Percentiles rank a stretch among this genome's conserved stretches.
Evolutionary conservation across 2,888 invertebrate species (phyloP).

Genomic region (Drosophila pullipes): DNA sequence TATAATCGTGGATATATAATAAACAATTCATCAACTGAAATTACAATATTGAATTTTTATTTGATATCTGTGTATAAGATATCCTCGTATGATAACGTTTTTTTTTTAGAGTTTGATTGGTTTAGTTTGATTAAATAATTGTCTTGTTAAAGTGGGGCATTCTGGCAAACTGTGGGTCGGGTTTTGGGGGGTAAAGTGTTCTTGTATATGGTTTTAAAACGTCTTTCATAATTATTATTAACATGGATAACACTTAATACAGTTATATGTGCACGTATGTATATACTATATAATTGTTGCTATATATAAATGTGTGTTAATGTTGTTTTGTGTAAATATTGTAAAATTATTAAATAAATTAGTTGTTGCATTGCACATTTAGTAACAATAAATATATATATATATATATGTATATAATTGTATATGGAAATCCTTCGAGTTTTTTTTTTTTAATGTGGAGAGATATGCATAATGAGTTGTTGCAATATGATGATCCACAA

Average conservation of each 20-base stretch:
- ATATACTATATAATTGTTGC: slow-evolving; percentile 36
- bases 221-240: slow-evolving; percentile 65
- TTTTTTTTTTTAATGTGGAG: neutral
- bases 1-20: slow-evolving; percentile 10
- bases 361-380: slow-evolving; percentile 32
- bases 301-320: slow-evolving; percentile 17
- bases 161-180: slow-evolving; percentile 46
- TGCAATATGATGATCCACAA: neutral
- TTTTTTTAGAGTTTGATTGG: slow-evolving; percentile 9
- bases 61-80: neutral
- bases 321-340: slow-evolving; percentile 55
- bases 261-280: slow-evolving; percentile 39
- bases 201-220: slow-evolving; percentile 56
- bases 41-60: neutral
- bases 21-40: slow-evolving; percentile 16
- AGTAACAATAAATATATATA: slow-evolving; percentile 24
- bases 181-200: slow-evolving; percentile 1
- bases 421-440: slow-evolving; percentile 3
- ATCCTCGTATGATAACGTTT: neutral
- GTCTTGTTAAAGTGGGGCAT: slow-evolving; percentile 5
- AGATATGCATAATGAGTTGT: slow-evolving; percentile 4
- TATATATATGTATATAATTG: slow-evolving; percentile 16
- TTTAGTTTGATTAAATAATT: slow-evolving; percentile 17
- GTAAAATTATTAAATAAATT: slow-evolving; percentile 21
- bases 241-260: slow-evolving; percentile 72